Conservation (phyloP, 2,888 invertebrate species). For the Cantharis rustica region DNA sequence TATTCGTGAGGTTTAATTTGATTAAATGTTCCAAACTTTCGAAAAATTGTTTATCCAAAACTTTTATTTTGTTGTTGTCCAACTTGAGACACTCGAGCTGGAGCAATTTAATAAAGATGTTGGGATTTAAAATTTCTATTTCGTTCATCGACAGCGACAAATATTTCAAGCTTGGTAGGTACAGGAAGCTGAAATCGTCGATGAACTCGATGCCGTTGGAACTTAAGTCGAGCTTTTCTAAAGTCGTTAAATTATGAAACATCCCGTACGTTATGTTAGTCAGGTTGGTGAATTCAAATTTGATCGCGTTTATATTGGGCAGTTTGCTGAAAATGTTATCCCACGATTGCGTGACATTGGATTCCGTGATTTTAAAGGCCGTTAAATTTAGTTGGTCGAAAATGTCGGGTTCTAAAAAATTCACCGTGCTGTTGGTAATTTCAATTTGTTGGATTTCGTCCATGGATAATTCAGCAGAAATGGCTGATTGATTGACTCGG, state of each 20-base stretch:
- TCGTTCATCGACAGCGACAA: constrained; percentile 11
- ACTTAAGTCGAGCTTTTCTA: constrained; percentile 2
- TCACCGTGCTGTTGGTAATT: constrained; percentile 16
- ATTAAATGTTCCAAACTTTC: constrained; percentile 13
- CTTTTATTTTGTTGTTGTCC: constrained; percentile 21
- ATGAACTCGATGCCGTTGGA: constrained; percentile 8
- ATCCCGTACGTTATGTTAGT: neutral
- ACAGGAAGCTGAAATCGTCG: neutral
- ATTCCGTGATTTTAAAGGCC: constrained; percentile 11
- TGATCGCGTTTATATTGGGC: constrained; percentile 1
- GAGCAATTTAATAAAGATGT: constrained; percentile 10
- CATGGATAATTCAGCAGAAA: constrained; percentile 11
- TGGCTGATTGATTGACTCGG: constrained; percentile 12
- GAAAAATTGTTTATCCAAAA: constrained; percentile 20
- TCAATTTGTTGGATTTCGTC: constrained; percentile 13
- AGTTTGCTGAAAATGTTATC: constrained; percentile 5
- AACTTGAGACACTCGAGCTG: constrained; percentile 20
- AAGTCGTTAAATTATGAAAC: constrained; percentile 1
- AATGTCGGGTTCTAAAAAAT: constrained; percentile 7
- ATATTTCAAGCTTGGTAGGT: constrained; percentile 1
- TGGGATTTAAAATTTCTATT: constrained; percentile 8
- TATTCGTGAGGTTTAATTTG: constrained; percentile 18
- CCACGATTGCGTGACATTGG: constrained; percentile 7
- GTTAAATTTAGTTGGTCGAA: constrained; percentile 10
- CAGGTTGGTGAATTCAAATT: constrained; percentile 15